These are phyloP conservation scores for Zootoca vivipara DNA, from an alignment of 2,113 vertebrate genomes.

Conservation along the genomic window DNA sequence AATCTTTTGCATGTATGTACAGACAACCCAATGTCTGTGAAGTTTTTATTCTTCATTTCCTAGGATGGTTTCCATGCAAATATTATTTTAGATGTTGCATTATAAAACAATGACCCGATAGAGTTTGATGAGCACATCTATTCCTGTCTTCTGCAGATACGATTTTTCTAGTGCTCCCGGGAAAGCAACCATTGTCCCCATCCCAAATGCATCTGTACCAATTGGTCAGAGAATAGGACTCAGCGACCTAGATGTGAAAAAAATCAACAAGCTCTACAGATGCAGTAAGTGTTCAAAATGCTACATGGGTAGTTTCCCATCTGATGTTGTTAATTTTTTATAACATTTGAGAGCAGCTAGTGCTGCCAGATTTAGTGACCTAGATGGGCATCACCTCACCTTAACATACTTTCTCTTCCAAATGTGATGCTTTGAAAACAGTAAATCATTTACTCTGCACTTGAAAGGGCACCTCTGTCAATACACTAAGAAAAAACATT, in stretches of 20 bases:
- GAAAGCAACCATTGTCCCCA: conserved; percentile 66
- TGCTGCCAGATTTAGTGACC: not conserved
- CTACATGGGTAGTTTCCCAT: not conserved
- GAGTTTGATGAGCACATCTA: conserved; percentile 29
- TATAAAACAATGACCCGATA: conserved; percentile 2
- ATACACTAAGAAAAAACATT: not conserved
- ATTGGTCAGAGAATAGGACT: conserved; percentile 74
- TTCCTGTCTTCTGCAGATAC: conserved; percentile 59
- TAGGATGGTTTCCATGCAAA: not conserved
- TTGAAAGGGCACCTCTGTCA: not conserved
- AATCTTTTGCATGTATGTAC: not conserved
- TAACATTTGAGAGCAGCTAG: conserved; percentile 5
- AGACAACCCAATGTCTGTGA: not conserved
- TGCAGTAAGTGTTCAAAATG: conserved; percentile 69
- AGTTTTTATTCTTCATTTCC: not conserved
- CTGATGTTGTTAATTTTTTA: not conserved
- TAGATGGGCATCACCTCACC: not conserved
- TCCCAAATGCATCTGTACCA: conserved; percentile 58
- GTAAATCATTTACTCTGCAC: not conserved
- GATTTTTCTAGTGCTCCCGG: conserved; percentile 62
- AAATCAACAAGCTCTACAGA: conserved; percentile 75
- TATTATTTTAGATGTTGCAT: not conserved
- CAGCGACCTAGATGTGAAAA: conserved; percentile 70
- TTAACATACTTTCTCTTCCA: not conserved
- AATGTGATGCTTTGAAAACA: not conserved